Percentiles rank a stretch among this genome's conserved stretches.
These are phyloP conservation scores for Amblyraja radiata DNA, from an alignment of 2,797 vertebrate species.

Conservation along the genomic window DNA sequence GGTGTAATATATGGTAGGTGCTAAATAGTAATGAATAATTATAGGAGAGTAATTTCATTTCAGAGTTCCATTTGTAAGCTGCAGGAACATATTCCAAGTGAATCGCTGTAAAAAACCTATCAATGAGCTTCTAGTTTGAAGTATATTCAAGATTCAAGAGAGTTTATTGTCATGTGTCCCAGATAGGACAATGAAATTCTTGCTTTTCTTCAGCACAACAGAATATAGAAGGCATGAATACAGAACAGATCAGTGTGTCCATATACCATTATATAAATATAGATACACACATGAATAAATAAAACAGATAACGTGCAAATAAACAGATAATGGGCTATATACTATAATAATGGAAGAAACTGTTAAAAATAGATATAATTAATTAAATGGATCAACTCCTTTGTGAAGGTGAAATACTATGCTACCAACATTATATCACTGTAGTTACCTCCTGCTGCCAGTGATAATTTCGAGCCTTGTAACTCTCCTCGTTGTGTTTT, in stretches of 20 bases:
- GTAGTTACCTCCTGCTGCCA: not conserved
- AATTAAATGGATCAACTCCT: not conserved
- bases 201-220: too few relatives aligned
- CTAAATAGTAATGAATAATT: not conserved
- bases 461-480: not conserved
- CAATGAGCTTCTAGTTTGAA: not conserved
- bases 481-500: not conserved
- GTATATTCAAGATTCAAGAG: too few relatives aligned
- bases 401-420: not conserved
- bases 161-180: too few relatives aligned
- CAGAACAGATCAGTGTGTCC: too few relatives aligned
- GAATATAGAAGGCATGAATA: too few relatives aligned
- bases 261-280: too few relatives aligned
- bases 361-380: too few relatives aligned
- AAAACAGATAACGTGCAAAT: too few relatives aligned
- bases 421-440: not conserved
- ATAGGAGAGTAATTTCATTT: not conserved
- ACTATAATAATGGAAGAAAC: too few relatives aligned
- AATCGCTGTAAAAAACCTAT: not conserved
- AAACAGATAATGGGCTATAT: too few relatives aligned
- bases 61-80: not conserved
- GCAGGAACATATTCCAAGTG: not conserved
- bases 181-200: too few relatives aligned
- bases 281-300: too few relatives aligned
- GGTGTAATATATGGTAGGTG: not conserved